Conservation (phyloP, 2,797 vertebrate genomes). For the Orientallactaga sibirica region DNA sequence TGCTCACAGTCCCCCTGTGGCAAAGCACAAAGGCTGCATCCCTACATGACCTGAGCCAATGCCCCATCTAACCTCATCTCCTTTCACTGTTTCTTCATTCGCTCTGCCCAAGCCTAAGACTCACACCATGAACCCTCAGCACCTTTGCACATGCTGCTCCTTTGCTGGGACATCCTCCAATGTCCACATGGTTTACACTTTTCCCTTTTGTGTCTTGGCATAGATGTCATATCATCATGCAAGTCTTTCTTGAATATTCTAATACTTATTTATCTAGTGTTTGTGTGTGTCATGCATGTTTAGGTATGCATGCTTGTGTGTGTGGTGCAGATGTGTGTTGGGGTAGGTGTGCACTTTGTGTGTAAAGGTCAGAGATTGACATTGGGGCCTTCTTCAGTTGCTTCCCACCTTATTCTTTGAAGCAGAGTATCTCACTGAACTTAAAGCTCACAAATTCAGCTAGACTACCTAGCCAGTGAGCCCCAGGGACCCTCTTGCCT, state of each 20-base stretch:
- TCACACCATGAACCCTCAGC: background rate
- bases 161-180: background rate
- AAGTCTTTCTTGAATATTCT: background rate
- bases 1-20: background rate
- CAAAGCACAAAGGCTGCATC: background rate
- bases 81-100: background rate
- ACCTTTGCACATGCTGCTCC: background rate
- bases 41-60: rapidly evolving
- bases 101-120: background rate
- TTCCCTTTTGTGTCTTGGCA: background rate
- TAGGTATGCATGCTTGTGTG: too few species aligned
- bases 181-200: too few species aligned
- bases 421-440: too few species aligned
- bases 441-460: too few species aligned
- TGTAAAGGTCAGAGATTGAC: too few species aligned
- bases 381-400: too few species aligned
- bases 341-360: too few species aligned
- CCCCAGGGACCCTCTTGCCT: too few species aligned
- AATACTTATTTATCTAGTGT: background rate
- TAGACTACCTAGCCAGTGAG: too few species aligned
- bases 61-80: background rate
- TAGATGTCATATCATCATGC: background rate
- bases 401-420: too few species aligned
- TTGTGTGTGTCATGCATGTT: too few species aligned
- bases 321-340: too few species aligned